Percentiles rank a stretch among this genome's conserved stretches.
phyloP scores from a whole-genome alignment of 1,140 invertebrate genomes.

The Vanessa tameamea region DNA sequence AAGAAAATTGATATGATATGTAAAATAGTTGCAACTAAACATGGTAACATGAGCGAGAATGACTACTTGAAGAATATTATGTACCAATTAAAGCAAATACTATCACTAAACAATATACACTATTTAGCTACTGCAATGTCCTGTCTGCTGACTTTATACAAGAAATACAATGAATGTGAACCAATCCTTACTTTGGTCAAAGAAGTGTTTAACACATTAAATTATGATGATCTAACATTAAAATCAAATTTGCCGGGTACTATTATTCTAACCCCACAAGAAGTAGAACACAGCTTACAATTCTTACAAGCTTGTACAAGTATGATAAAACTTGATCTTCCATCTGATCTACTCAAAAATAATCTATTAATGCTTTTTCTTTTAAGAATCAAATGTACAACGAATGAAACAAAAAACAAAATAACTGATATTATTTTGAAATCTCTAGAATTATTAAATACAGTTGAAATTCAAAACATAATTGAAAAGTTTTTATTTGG shows the following conservation, averaged over 20 bases:
- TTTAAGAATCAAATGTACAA: slow-evolving; percentile 56
- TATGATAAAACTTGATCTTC: slow-evolving; percentile 54
- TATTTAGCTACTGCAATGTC: slow-evolving; percentile 76
- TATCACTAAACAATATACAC: slow-evolving; percentile 71
- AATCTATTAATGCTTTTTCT: slow-evolving; percentile 67
- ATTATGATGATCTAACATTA: slow-evolving; percentile 48
- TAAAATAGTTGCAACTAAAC: slow-evolving; percentile 83
- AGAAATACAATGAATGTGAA: slow-evolving; percentile 73
- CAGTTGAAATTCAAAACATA: slow-evolving; percentile 41
- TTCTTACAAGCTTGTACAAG: slow-evolving; percentile 72
- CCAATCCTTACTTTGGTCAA: slow-evolving; percentile 70
- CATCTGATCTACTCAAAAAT: slow-evolving; percentile 47
- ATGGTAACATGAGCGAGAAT: slow-evolving; percentile 75
- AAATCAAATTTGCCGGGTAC: slow-evolving; percentile 59
- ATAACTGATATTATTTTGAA: slow-evolving; percentile 68
- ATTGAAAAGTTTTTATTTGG: slow-evolving; percentile 59
- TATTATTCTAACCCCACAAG: slow-evolving; percentile 65
- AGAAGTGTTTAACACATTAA: slow-evolving; percentile 71
- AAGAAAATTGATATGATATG: slow-evolving; percentile 84
- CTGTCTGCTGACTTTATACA: slow-evolving; percentile 81
- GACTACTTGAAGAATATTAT: slow-evolving; percentile 81
- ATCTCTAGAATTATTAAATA: slow-evolving; percentile 53
- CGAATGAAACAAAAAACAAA: slow-evolving; percentile 57
- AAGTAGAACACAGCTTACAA: slow-evolving; percentile 72
- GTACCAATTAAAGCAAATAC: slow-evolving; percentile 77